Evolutionary conservation across 2,113 vertebrate species (phyloP).

Genomic region (Pangasianodon gigas): DNA sequence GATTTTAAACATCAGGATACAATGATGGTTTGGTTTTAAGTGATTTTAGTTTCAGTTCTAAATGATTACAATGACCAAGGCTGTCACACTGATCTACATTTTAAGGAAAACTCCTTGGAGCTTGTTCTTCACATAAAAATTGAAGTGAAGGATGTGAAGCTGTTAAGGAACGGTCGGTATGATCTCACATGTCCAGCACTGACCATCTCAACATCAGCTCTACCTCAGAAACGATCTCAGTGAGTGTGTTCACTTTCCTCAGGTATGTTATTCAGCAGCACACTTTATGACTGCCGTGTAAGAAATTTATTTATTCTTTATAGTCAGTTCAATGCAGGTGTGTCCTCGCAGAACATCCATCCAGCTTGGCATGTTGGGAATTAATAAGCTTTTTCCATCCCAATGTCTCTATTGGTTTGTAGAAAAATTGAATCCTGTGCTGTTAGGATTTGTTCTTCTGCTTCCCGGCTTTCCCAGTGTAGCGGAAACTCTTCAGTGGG

Average conservation of each 20-base stretch:
- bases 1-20: background rate
- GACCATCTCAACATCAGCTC: background rate
- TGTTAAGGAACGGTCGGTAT: background rate
- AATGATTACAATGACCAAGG: background rate
- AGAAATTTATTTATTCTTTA: background rate
- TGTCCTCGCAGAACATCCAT: background rate
- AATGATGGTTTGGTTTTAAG: background rate
- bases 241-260: background rate
- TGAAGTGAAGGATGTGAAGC: background rate
- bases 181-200: background rate
- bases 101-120: background rate
- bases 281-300: background rate
- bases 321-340: background rate
- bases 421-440: background rate
- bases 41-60: background rate
- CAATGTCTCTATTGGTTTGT: background rate
- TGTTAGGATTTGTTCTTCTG: slow-evolving; percentile 54
- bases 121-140: background rate
- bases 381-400: background rate
- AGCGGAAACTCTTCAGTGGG: slow-evolving; percentile 75
- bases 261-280: background rate
- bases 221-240: background rate
- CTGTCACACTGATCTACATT: background rate
- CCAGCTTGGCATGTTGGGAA: background rate
- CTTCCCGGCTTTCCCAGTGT: slow-evolving; percentile 53